A percentile compares a stretch with the other conserved stretches of the same genome.
Evolutionary conservation across 2,797 vertebrate species (phyloP).

Genomic region (Simalia tracyae): DNA sequence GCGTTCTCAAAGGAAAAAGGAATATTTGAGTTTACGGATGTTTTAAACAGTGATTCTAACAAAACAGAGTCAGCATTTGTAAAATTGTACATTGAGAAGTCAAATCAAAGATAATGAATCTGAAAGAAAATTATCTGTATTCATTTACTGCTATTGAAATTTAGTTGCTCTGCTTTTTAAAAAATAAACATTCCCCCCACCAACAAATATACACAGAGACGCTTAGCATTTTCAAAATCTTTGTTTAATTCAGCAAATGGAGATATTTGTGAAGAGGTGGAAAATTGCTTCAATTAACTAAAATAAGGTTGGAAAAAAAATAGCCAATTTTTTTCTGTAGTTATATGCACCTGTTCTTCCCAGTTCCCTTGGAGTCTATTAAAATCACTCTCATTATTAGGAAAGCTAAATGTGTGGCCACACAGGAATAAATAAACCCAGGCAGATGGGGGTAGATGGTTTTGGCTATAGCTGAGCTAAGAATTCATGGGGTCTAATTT

Average conservation of each 20-base stretch:
- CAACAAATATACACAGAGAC: neutral
- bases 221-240: slow-evolving; percentile 6
- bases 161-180: neutral
- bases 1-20: neutral
- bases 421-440: neutral
- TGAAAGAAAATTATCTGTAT: slow-evolving; percentile 2
- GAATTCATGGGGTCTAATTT: neutral
- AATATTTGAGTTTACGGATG: neutral
- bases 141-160: fast-evolving
- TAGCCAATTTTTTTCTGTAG: slow-evolving; percentile 1
- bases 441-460: neutral
- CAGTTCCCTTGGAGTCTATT: neutral
- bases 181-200: neutral
- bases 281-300: slow-evolving; percentile 55
- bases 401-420: neutral
- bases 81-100: neutral
- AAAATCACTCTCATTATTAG: neutral
- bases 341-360: neutral
- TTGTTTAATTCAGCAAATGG: slow-evolving; percentile 19
- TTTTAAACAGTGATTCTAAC: neutral
- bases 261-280: slow-evolving; percentile 34
- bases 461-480: neutral
- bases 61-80: neutral
- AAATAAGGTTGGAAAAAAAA: slow-evolving; percentile 13
- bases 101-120: neutral